These are phyloP conservation scores for Arvicola amphibius DNA, from an alignment of 2,797 vertebrate genomes.

Conservation along the genomic window DNA sequence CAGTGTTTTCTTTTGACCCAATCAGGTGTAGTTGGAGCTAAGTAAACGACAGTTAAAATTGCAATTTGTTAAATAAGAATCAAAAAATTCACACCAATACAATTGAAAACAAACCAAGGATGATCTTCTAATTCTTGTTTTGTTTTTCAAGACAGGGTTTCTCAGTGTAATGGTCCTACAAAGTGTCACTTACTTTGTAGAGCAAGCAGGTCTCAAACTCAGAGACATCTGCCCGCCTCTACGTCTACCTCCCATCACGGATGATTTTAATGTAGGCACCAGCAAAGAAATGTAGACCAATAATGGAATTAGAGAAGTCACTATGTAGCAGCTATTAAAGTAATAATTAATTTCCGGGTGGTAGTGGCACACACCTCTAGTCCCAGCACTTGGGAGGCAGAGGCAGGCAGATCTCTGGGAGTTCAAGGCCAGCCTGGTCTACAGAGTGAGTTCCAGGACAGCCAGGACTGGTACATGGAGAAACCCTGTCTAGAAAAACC, in stretches of 20 bases:
- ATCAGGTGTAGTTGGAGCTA: neutral
- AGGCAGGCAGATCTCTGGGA: neutral
- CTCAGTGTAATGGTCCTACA: neutral
- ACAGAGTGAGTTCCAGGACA: neutral
- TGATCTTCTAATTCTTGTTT: neutral
- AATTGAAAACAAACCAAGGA: constrained; percentile 28
- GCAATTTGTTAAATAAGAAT: constrained; percentile 22
- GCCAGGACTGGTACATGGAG: neutral
- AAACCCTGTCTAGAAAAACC: neutral
- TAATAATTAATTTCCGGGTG: neutral
- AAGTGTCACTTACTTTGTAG: neutral
- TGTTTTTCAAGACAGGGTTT: neutral
- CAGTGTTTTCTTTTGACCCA: neutral
- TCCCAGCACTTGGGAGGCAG: neutral
- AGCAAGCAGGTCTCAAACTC: neutral
- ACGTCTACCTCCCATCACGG: neutral
- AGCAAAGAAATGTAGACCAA: constrained; percentile 1
- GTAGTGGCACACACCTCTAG: neutral
- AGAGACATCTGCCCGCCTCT: neutral
- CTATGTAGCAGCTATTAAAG: neutral
- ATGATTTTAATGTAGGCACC: neutral
- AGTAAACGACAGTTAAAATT: neutral
- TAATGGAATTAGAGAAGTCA: constrained; percentile 18
- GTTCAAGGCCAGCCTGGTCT: neutral
- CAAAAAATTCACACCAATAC: neutral